Base-by-base conservation (phyloP, 2,888 invertebrate genomes). In the Stegophylla sp. region DNA sequence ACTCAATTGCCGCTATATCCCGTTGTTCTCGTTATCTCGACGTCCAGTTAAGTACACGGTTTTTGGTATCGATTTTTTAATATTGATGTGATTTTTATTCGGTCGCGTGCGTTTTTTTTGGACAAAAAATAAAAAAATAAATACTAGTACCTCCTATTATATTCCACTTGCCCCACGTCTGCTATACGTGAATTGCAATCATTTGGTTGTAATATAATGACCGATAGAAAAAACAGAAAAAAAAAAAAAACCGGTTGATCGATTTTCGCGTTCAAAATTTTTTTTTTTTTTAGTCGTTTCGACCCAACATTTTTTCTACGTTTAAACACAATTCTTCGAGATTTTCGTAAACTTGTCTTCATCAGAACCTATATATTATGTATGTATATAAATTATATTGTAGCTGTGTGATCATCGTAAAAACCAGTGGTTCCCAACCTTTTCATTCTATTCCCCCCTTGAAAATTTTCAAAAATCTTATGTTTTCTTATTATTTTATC, bases 191-290 rank as follows among this genome's bases (percentile, higher is more conserved):
- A 34, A 74, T 34, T 3, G 20, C 48, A 63, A 63, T 63, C 34
- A 34, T 64, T 75, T 41, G 48, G 48, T n/a, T n/a, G n/a, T n/a
- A n/a, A 74, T 45, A 63, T 74, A 74, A 74, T 34, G 28, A 74
- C 34, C 1, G 3, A 20, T 23, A 64, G 34, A 28, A 17, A 28
- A 28, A 48, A 53, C 51, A 53, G 41, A 69, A 69, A 3, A 43
- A 59, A 23, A 75, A 23, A 15, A 53, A 43, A 61, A 79, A 79
- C 79, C 61, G 71, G 79, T 79, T 51, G 23, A 79, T 69, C 23
- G 71, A 61, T 71, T 51, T 71, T 61, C 15, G 76, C 67, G 67
- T 56, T 23, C 64, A 51, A 64, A 75, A 56, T 15, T 61, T 48
- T 56, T 51, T 15, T 13, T 15, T 61, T 48, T 56, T 51, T 15